Evolutionary conservation across 2,113 vertebrate species (phyloP).

Genomic region (Brachyistius frenatus): DNA sequence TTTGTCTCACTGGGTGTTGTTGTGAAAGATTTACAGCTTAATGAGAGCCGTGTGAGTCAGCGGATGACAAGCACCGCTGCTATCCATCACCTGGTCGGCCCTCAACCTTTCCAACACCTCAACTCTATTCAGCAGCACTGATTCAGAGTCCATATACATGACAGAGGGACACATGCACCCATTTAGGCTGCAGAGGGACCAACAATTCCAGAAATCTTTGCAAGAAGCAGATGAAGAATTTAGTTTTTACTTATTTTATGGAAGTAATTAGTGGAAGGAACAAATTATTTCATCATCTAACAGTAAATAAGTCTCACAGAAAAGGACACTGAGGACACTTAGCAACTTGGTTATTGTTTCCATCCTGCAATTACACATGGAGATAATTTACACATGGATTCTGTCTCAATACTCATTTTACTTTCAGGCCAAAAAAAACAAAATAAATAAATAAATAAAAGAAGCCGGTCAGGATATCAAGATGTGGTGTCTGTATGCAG

Average conservation of each 20-base stretch:
- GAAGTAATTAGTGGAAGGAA: background rate
- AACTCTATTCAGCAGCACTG: conserved; percentile 46
- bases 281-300: conserved; percentile 13
- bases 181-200: conserved; percentile 31
- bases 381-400: too few relatives aligned
- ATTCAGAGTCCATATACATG: conserved; percentile 66
- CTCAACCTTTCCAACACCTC: conserved; percentile 47
- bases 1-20: conserved; percentile 62
- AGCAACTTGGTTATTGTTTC: background rate
- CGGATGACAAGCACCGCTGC: conserved; percentile 59
- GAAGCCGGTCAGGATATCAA: background rate
- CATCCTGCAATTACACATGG: background rate
- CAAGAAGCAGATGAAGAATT: background rate
- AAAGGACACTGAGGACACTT: background rate
- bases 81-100: conserved; percentile 82
- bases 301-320: background rate
- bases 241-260: conserved; percentile 4
- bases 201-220: background rate
- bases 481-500: background rate
- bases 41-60: conserved; percentile 72
- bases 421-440: background rate
- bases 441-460: background rate
- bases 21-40: conserved; percentile 88
- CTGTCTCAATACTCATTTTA: background rate
- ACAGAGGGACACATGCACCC: conserved; percentile 53